Base-by-base conservation (phyloP, 1,140 invertebrate species). In the Mizuhopecten yessoensis region DNA sequence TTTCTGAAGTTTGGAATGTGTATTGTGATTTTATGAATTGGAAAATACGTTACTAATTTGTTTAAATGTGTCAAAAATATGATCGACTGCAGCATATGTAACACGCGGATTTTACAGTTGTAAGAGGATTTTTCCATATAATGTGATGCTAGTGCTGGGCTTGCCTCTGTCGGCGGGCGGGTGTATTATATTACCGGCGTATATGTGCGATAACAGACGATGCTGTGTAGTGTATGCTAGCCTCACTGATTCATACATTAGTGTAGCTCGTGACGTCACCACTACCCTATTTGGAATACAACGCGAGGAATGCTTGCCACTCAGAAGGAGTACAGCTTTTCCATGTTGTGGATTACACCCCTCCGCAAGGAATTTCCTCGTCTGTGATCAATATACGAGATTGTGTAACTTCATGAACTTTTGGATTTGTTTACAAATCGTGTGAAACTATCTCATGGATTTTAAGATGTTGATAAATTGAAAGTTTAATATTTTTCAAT, bases 201-300 rank as follows among this genome's bases (percentile, higher is more conserved):
- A n/a, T n/a, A 75, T 75, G 57, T 75, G 57, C 57, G 57, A 29
- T 75, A 75, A 75, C 57, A 75, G 57, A 5, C 57, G 57, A 75
- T 75, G 57, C 57, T 75, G 57, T 75, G 57, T 75, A 75, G 57
- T 75, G 57, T 75, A 49, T 33, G 88, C 17, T 45, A 42, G 33
- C 33, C 88, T 45, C 33, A 45, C 88, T 88, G 88, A 88, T 88
- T 88, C 88, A 88, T 88, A 57, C 33, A 75, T 34, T 39, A 23
- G 86, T 86, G 45, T 45, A n/a, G 57, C 15, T 29, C 42, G 92
- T 95, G 95, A 95, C 95, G 94, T 95, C 95, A 95, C 90, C 93
- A 90, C 49, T 88, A 34, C 95, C 95, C 90, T 93, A 95, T 95
- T 94, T 95, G 95, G 94, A 94, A 95, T 94, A 94, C 92, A 94